These are phyloP conservation scores for Amiota communis DNA, from an alignment of 2,888 invertebrate genomes.

Conservation along the genomic window DNA sequence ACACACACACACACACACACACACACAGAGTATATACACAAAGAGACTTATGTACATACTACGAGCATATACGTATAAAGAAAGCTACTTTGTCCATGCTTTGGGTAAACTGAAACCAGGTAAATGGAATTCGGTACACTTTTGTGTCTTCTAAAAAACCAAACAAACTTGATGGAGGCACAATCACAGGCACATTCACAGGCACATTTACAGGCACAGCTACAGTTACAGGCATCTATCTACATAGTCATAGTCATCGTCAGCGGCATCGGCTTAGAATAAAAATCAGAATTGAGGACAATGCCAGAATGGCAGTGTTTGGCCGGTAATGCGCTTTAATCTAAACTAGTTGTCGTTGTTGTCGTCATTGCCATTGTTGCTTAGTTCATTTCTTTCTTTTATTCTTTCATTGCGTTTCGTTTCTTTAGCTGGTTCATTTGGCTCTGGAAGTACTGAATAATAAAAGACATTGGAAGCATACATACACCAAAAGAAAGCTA, in stretches of 20 bases:
- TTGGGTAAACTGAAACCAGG: too few species aligned
- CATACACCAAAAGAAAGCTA: too few species aligned
- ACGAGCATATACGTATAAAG: background rate
- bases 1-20: background rate
- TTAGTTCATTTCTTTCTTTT: background rate
- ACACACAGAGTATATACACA: constrained; percentile 7
- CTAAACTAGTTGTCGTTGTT: constrained; percentile 15
- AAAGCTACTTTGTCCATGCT: background rate
- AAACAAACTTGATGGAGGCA: background rate
- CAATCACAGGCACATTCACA: background rate
- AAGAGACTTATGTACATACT: background rate
- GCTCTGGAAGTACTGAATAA: background rate
- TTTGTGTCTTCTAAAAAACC: background rate
- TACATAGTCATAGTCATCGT: too few species aligned
- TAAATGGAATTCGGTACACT: background rate
- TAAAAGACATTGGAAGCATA: too few species aligned
- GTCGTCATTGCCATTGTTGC: background rate
- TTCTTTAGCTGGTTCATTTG: background rate
- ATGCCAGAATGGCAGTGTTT: background rate
- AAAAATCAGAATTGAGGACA: background rate
- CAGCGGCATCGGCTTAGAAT: too few species aligned
- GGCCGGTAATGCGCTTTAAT: constrained; percentile 19
- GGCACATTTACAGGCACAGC: background rate
- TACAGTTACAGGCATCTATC: background rate
- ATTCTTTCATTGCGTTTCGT: background rate